These are phyloP conservation scores for Tipula unca DNA, from an alignment of 2,888 invertebrate species.

Conservation along the genomic window DNA sequence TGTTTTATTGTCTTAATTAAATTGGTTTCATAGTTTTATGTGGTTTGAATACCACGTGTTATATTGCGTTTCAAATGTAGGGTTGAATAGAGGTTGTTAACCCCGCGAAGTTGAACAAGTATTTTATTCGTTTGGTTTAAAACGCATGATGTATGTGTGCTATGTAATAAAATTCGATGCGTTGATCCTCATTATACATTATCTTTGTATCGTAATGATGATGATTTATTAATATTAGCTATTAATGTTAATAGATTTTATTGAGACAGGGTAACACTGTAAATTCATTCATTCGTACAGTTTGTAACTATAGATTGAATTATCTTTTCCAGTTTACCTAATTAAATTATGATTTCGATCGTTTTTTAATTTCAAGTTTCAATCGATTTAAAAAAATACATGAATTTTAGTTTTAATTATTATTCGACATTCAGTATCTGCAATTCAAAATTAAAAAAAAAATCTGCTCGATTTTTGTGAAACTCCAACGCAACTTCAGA, in stretches of 20 bases:
- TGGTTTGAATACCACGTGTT: neutral
- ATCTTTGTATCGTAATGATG: neutral
- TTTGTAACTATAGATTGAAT: no score
- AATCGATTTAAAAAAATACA: no score
- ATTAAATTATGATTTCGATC: no score
- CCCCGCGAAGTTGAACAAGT: neutral
- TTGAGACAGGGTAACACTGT: neutral
- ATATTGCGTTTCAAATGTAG: neutral
- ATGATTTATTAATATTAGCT: neutral
- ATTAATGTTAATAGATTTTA: neutral
- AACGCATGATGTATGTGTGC: neutral
- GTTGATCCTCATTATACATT: neutral
- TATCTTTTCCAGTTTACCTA: no score
- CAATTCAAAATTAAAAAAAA: no score
- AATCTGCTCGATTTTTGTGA: no score
- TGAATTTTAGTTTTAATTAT: no score
- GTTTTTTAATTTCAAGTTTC: no score
- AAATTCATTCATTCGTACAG: no score
- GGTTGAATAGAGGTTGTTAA: neutral
- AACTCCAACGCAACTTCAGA: no score
- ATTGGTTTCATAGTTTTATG: neutral
- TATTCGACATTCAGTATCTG: no score
- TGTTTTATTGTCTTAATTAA: neutral
- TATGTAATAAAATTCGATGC: neutral
- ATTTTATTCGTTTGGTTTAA: neutral